Evolutionary conservation across 2,888 invertebrate genomes (phyloP), one percentile per base, ranked within the genome.

Genomic region (Drosophila lutescens): DNA sequence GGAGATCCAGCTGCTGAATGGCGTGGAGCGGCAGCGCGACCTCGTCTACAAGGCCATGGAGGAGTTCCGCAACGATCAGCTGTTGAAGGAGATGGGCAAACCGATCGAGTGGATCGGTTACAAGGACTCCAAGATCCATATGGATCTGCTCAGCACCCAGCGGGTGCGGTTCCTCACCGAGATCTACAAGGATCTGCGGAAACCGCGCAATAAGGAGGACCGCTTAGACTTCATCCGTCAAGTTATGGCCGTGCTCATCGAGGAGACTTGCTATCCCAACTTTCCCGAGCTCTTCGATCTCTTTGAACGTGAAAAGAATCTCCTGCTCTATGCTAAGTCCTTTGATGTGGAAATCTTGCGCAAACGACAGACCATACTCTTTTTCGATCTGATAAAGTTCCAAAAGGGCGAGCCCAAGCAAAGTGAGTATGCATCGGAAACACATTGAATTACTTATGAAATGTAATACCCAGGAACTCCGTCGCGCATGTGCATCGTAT

Each of bases 81-180:
- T 96, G 85, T 93, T 97, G 46, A 94, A 95, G 74, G 93, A 94
- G 79, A 94, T 96, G 87, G 95, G 95, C 4, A 93, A 94, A 76
- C 96, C 98, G 0, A 93, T 96, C 44, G 94, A 94, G 62, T 97
- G 97, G 96, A 94, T 94, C 69, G 95, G 95, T 36, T 95, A 95
- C 80, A 95, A 96, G 86, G 95, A 95, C 20, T 93, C 92, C 68
- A 90, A 94, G 38, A 94, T 97, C 17, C 94, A 95, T 76, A 95
- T 98, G 95, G 96, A 97, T 79, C 96, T 97, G 0, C 90, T 96
- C 55, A 96, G 95, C 90, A 96, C 95, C 20, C 96, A 97, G 87
- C 94, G 95, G 81, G 97, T 96, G 15, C 94, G 95, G 55, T 95
- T 96, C 86, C 93, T 97, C 49, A 95, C 95, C 63, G 94, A 95